phyloP scores from a whole-genome alignment of 2,113 vertebrate species.

The Poeciliopsis prolifica region DNA sequence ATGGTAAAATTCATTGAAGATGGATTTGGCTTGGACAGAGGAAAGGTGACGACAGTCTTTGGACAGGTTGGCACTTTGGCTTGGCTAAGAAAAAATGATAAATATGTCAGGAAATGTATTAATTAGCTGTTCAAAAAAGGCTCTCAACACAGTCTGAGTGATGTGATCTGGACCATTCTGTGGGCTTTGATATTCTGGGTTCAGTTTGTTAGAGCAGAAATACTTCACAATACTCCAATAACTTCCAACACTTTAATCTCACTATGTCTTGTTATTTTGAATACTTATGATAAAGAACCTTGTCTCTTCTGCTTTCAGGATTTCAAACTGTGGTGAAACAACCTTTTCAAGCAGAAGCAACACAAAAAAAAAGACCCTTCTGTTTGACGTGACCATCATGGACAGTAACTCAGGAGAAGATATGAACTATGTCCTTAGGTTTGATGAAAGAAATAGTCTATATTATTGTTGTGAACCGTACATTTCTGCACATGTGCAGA shows the following conservation, averaged over 20 bases:
- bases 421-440: too few species aligned
- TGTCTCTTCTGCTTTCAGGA: neutral
- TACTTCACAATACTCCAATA: too few species aligned
- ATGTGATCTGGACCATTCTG: too few species aligned
- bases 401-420: neutral
- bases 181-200: neutral
- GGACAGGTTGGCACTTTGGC: too few species aligned
- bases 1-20: too few species aligned
- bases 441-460: neutral
- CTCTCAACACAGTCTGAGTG: too few species aligned
- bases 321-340: neutral
- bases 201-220: too few species aligned
- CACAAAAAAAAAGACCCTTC: neutral
- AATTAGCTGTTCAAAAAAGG: too few species aligned
- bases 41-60: too few species aligned
- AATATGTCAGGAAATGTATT: too few species aligned
- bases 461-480: neutral
- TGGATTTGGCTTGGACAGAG: too few species aligned
- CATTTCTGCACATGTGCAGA: fast-evolving
- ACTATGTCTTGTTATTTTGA: neutral
- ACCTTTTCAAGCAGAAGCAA: neutral
- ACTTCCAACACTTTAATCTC: neutral
- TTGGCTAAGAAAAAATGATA: too few species aligned
- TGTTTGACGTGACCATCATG: neutral
- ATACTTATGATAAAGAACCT: neutral